phyloP scores from a whole-genome alignment of 2,113 vertebrate genomes.

The Camelus bactrianus region DNA sequence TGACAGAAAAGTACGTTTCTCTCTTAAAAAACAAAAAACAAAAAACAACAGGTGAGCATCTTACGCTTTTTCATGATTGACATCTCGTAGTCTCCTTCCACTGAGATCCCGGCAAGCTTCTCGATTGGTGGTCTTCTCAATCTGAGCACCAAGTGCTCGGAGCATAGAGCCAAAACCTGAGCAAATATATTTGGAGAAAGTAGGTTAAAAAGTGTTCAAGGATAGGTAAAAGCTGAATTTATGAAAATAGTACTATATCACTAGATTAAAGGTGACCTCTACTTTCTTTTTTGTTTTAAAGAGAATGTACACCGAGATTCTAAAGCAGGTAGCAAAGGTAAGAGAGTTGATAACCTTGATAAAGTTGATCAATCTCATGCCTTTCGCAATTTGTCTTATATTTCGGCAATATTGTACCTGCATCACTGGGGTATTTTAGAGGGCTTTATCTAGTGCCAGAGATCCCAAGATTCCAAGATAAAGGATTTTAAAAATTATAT shows the following conservation, averaged over 20 bases:
- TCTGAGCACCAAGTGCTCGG: slow-evolving; percentile 97
- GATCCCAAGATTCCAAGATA: background rate
- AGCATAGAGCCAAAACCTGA: slow-evolving; percentile 99
- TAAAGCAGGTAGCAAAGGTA: background rate
- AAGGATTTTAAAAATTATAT: background rate
- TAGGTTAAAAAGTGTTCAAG: background rate
- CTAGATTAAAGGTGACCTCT: background rate
- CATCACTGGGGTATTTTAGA: background rate
- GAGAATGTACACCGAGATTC: background rate
- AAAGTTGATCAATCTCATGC: background rate
- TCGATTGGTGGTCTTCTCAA: slow-evolving; percentile 98
- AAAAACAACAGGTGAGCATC: slow-evolving; percentile 2
- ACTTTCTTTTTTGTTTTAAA: background rate
- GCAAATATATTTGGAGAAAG: background rate
- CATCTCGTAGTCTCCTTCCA: slow-evolving; percentile 95
- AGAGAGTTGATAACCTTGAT: background rate
- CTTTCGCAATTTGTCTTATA: background rate
- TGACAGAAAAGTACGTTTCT: background rate
- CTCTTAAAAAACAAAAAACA: background rate
- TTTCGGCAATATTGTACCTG: background rate
- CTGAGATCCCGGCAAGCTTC: slow-evolving; percentile 98
- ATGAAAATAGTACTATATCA: background rate
- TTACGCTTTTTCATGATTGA: slow-evolving; percentile 99
- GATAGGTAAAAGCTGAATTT: background rate
- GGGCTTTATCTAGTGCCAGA: background rate